These are phyloP conservation scores for Tetropium fuscum DNA, from an alignment of 2,888 invertebrate genomes.

Conservation along the genomic window DNA sequence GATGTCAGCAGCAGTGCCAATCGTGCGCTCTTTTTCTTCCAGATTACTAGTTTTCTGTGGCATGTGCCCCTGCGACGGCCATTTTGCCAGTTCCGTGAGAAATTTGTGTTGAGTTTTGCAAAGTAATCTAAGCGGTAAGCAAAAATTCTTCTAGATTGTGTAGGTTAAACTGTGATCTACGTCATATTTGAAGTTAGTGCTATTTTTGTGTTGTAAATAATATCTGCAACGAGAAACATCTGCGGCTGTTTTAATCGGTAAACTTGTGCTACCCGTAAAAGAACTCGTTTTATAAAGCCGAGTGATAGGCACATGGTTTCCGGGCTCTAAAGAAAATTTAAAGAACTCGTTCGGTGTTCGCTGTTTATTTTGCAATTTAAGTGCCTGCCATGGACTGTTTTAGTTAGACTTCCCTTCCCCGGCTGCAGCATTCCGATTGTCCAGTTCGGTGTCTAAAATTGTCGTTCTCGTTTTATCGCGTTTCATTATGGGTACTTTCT, in stretches of 20 bases:
- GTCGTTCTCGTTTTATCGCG: slow-evolving; percentile 41
- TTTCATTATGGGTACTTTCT: slow-evolving; percentile 20
- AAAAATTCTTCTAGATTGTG: slow-evolving; percentile 54
- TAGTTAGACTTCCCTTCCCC: slow-evolving; percentile 39
- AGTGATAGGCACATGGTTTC: slow-evolving; percentile 69
- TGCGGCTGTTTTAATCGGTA: slow-evolving; percentile 54
- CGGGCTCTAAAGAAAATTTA: slow-evolving; percentile 54
- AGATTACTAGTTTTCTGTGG: slow-evolving; percentile 71
- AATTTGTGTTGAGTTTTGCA: slow-evolving; percentile 73
- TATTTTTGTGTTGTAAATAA: slow-evolving; percentile 46
- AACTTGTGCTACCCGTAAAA: slow-evolving; percentile 59
- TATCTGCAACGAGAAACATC: slow-evolving; percentile 52
- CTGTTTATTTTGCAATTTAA: slow-evolving; percentile 39
- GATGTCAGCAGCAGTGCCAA: slow-evolving; percentile 53
- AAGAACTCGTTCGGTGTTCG: slow-evolving; percentile 33
- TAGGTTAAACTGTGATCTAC: slow-evolving; percentile 47
- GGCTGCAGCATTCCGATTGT: slow-evolving; percentile 37
- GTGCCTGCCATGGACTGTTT: slow-evolving; percentile 41
- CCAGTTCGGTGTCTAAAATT: slow-evolving; percentile 53
- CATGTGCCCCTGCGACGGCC: slow-evolving; percentile 78
- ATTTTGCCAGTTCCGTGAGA: slow-evolving; percentile 77
- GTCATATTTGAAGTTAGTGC: slow-evolving; percentile 47
- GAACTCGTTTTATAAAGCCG: slow-evolving; percentile 61
- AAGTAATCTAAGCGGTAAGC: slow-evolving; percentile 73
- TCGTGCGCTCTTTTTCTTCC: slow-evolving; percentile 61